These are phyloP conservation scores for Protosalanx chinensis DNA, from an alignment of 2,797 vertebrate genomes.

Conservation along the genomic window DNA sequence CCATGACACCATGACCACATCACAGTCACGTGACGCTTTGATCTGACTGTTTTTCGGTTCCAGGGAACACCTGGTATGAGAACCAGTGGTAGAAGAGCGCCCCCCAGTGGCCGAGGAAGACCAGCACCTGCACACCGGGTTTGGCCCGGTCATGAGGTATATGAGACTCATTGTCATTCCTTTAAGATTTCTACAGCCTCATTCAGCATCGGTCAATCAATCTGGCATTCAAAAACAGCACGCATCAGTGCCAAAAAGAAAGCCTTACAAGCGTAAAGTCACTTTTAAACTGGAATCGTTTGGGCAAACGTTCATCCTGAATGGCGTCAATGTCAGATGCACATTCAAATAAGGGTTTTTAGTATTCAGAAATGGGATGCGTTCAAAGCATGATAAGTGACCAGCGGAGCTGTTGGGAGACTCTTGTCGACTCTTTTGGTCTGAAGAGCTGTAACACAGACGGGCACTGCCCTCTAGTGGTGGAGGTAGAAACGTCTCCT, in stretches of 20 bases:
- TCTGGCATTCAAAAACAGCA: background rate
- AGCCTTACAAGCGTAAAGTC: too few species aligned
- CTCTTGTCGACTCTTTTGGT: background rate
- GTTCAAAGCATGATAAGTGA: too few species aligned
- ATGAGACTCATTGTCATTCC: constrained; percentile 2
- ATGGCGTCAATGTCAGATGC: background rate
- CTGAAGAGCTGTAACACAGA: constrained; percentile 24
- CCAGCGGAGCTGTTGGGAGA: too few species aligned
- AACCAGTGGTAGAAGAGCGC: constrained; percentile 26
- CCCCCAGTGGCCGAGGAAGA: constrained; percentile 39
- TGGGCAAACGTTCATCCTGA: too few species aligned
- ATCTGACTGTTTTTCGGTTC: background rate
- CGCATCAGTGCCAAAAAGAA: too few species aligned
- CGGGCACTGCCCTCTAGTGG: constrained; percentile 59
- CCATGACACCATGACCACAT: background rate
- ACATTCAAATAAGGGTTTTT: background rate
- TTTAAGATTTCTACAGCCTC: background rate
- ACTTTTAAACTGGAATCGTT: too few species aligned
- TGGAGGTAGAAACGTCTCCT: background rate
- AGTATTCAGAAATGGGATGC: background rate
- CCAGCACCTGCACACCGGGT: background rate
- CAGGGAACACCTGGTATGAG: background rate
- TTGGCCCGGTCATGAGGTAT: background rate
- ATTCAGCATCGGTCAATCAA: background rate
- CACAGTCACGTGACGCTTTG: background rate